Conservation (phyloP, 2,113 vertebrate genomes). For the Crocuta crocuta region DNA sequence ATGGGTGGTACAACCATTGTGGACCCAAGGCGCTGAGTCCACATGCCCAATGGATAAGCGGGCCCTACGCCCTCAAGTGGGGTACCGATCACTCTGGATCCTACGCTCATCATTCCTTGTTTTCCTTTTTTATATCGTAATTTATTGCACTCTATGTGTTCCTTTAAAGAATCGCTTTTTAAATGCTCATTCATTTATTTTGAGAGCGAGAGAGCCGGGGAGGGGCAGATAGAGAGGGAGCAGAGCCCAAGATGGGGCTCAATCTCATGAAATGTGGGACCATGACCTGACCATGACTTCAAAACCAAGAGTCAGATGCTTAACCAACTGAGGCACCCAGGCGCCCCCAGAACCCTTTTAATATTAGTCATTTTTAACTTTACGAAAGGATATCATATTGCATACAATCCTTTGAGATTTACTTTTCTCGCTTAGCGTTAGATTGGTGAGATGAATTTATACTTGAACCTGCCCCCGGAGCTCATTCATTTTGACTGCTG, state of each 20-base stretch:
- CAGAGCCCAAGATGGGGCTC: too few species aligned
- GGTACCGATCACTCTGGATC: rapidly evolving
- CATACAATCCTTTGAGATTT: background rate
- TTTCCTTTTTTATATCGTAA: background rate
- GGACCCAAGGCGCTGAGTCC: too few species aligned
- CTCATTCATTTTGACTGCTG: background rate
- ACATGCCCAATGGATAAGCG: background rate
- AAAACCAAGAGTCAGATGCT: too few species aligned
- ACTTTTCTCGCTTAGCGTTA: background rate
- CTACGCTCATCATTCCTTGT: background rate
- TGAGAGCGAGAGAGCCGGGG: too few species aligned
- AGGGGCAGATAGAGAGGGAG: too few species aligned
- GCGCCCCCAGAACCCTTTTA: background rate
- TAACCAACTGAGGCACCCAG: too few species aligned
- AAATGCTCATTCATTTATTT: too few species aligned
- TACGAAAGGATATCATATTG: background rate
- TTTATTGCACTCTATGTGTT: background rate
- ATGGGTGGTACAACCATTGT: background rate
- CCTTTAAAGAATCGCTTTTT: background rate
- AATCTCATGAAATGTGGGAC: too few species aligned
- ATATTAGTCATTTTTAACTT: background rate
- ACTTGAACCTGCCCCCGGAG: background rate
- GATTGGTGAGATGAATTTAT: background rate
- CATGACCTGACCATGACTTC: too few species aligned
- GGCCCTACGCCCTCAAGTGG: rapidly evolving